Percentiles rank a stretch among this genome's conserved stretches.
phyloP scores from a whole-genome alignment of 2,113 vertebrate species.

The Lagenorhynchus albirostris region DNA sequence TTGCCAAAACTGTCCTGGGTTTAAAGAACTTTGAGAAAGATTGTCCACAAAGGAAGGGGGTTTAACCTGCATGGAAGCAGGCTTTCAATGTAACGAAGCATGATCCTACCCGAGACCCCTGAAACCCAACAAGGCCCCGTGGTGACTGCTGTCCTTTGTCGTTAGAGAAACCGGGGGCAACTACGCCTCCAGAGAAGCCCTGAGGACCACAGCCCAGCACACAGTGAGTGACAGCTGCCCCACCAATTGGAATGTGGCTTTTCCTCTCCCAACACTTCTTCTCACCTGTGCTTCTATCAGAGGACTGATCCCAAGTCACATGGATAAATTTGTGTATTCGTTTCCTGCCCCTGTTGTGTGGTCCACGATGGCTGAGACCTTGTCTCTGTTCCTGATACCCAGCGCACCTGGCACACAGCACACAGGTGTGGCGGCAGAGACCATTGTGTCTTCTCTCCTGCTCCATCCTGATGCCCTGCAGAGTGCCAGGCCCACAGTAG shows the following conservation, averaged over 20 bases:
- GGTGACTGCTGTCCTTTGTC: neutral
- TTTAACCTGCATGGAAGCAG: neutral
- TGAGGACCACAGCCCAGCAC: neutral
- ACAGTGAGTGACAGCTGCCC: neutral
- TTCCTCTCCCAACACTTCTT: neutral
- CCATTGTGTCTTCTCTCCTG: fast-evolving
- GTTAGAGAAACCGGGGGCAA: neutral
- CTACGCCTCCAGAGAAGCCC: neutral
- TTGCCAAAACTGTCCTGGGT: neutral
- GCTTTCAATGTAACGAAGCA: neutral
- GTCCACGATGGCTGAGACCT: neutral
- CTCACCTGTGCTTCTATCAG: neutral
- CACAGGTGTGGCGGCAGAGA: fast-evolving
- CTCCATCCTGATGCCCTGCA: fast-evolving
- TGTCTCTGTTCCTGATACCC: neutral
- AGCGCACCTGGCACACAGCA: neutral
- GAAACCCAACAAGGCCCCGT: fast-evolving
- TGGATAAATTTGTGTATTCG: fast-evolving
- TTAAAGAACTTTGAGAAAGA: neutral
- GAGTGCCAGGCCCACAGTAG: fast-evolving
- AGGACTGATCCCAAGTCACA: no score
- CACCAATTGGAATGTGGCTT: neutral
- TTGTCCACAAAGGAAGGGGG: neutral
- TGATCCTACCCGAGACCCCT: no score
- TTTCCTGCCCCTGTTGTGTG: fast-evolving